These are phyloP conservation scores for Falco columbarius DNA, from an alignment of 2,797 vertebrate genomes.

Conservation along the genomic window DNA sequence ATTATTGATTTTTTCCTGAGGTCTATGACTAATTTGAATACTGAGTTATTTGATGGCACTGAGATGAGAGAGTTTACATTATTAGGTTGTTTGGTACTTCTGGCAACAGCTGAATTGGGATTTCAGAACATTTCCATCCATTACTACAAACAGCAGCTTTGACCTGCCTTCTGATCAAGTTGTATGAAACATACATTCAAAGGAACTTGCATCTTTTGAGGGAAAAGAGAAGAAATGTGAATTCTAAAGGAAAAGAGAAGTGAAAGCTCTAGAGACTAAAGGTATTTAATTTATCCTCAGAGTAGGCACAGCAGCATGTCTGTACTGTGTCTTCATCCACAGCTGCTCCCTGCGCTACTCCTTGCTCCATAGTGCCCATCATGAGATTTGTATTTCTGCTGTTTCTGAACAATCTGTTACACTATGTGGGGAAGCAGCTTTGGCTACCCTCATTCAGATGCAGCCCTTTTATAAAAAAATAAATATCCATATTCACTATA, in stretches of 20 bases:
- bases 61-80: background rate
- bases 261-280: background rate
- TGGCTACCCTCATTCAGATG: background rate
- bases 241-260: background rate
- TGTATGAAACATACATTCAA: background rate
- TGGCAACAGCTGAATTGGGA: background rate
- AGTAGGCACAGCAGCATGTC: background rate
- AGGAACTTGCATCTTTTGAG: background rate
- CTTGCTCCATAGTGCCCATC: background rate
- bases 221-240: background rate
- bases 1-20: background rate
- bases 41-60: background rate
- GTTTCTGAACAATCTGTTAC: background rate
- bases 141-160: background rate
- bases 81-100: background rate
- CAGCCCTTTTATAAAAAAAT: background rate
- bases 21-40: background rate
- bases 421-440: background rate
- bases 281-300: background rate
- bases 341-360: background rate
- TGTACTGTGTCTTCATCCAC: background rate
- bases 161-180: background rate
- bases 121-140: background rate
- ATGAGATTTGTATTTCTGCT: rapidly evolving
- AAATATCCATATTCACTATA: background rate